Evolutionary conservation across 2,113 vertebrate species (phyloP), one percentile per base, ranked within the genome.

Genomic region (Procapra przewalskii): DNA sequence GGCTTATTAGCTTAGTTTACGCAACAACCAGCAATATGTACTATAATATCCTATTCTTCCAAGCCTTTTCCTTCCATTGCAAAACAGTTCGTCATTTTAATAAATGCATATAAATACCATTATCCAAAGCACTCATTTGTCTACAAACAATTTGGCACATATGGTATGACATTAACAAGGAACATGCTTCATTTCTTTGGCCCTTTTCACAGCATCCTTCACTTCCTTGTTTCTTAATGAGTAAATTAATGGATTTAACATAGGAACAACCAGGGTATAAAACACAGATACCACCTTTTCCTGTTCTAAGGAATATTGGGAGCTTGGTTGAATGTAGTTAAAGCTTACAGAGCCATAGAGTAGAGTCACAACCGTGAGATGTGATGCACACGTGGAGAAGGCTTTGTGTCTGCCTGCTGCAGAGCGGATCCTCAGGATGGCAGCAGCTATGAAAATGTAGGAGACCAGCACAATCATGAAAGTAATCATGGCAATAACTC

Each of bases 251-350:
- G 98, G 98, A 6, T 98, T 99, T 94, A 98, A 64, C 98, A 98
- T 97, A 1, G 98, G 98, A 0, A 98, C 97, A 71, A 98, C 81
- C 7, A 98, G 55, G 0, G 97, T 98, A n/a, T 98, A 98, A 86
- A 99, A 95, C 13, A 99, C 96, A 33, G 98, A 98, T 0, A 97
- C 89, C 3, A 80, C 88, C 93, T 98, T 98, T 88, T 98, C 98
- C 12, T 97, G 97, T 43, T 98, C 95, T 43, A 97, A 95, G 16
- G 97, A 97, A 64, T 98, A 98, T 3, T 97, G 98, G n/a, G 96
- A 92, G 3, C 91, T 96, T 36, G 98, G 98, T 0, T 97, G 95
- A 88, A 98, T 86, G 6, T 98, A 98, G 88, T 98, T 98, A 45
- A 98, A 99, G 40, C 98, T 97, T 43, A 97, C 88, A 0, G 96